phyloP scores from a whole-genome alignment of 2,888 invertebrate genomes.

The Agrotis segetum region DNA sequence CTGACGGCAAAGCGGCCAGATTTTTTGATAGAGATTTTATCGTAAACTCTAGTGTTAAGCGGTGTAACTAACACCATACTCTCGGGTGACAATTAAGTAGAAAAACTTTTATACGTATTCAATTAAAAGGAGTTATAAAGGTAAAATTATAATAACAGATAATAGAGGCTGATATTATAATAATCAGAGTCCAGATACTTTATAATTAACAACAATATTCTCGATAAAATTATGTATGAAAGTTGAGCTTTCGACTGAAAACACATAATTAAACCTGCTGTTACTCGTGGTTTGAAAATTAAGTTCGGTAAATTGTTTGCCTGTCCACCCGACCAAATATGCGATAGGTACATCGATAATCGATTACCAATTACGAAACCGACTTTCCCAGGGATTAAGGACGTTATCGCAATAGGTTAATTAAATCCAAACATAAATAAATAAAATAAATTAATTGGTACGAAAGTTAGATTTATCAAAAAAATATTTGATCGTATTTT shows the following conservation, averaged over 20 bases:
- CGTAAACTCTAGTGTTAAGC: too few species aligned
- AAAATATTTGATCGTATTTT: too few species aligned
- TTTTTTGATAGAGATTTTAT: too few species aligned
- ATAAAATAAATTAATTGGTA: too few species aligned
- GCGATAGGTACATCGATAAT: neutral
- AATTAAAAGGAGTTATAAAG: too few species aligned
- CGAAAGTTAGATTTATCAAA: too few species aligned
- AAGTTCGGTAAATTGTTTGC: slow-evolving; percentile 16
- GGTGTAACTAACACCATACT: neutral
- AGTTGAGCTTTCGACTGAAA: slow-evolving; percentile 7
- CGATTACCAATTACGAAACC: neutral
- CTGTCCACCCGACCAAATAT: slow-evolving; percentile 11
- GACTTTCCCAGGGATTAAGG: neutral
- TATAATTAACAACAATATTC: too few species aligned
- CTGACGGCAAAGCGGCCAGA: too few species aligned
- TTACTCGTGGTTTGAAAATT: neutral
- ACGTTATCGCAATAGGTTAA: too few species aligned
- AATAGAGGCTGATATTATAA: neutral
- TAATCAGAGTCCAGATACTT: neutral
- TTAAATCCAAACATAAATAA: too few species aligned
- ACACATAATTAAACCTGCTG: slow-evolving; percentile 14
- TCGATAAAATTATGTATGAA: slow-evolving; percentile 6
- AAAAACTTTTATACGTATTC: neutral
- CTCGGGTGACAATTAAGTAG: neutral
- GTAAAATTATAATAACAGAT: too few species aligned